Evolutionary conservation across 2,888 invertebrate genomes (phyloP).

Genomic region (Rapana venosa): DNA sequence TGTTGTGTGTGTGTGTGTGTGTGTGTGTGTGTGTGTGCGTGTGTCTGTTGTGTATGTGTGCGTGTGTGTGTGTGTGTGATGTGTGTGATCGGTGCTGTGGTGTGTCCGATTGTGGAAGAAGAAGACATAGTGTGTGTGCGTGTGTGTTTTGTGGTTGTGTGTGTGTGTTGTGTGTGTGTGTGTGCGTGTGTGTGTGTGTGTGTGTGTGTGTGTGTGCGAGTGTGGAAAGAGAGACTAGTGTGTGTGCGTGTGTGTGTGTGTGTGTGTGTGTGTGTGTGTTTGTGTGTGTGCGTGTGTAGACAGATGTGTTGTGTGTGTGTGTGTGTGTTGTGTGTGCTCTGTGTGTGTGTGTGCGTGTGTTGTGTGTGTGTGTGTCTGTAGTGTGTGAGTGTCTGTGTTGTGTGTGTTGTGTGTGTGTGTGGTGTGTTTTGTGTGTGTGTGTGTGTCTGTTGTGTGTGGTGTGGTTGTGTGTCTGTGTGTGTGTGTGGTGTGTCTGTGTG

Average conservation of each 20-base stretch:
- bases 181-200: background rate
- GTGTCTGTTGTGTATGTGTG: background rate
- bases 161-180: background rate
- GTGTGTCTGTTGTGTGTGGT: background rate
- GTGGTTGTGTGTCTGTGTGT: background rate
- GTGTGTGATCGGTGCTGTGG: no score
- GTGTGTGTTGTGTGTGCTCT: background rate
- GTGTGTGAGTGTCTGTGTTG: background rate
- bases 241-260: background rate
- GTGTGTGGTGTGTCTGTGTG: background rate
- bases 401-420: background rate
- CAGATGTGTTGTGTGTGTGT: background rate
- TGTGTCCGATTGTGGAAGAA: no score
- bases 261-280: background rate
- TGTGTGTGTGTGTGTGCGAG: background rate
- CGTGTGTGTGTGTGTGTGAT: background rate
- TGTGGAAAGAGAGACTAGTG: no score
- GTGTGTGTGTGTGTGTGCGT: background rate
- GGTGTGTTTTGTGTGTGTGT: background rate
- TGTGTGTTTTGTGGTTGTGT: background rate
- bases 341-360: background rate
- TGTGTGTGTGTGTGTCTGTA: background rate
- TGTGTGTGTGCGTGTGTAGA: background rate
- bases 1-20: background rate
- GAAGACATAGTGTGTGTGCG: no score